Base-by-base conservation (phyloP, 2,888 invertebrate genomes). In the Hydrotaea diabolus region DNA sequence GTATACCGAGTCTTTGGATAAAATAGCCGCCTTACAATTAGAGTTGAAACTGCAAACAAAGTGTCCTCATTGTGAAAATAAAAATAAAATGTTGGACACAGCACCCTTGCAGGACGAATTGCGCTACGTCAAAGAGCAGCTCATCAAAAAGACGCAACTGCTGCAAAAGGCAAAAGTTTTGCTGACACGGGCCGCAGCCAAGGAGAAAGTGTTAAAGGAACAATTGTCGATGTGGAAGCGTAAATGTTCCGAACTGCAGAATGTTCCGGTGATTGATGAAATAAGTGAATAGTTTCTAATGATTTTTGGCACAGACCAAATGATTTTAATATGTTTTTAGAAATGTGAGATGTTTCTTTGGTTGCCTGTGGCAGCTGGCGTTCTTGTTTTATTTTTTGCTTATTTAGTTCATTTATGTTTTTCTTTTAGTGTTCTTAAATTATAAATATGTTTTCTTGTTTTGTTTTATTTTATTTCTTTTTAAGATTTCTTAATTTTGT, bases 151-250 rank as follows among this genome's bases (percentile, higher is more conserved):
- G 89, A 93, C 94, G 0, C 93, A 94, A 84, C 91, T 95, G 26
- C 88, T 95, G 83, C 94, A 94, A 86, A 95, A 94, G 90, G 95
- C 95, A 0, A 95, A 95, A 90, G 93, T 94, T 13, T 90, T 95
- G 71, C 88, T 95, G 72, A 94, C 95, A 55, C 93, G 94, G 74
- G 95, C 95, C 5, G 95, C 95, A 0, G 92, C 93, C 11, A 95
- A 95, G 88, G 95, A 95, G 88, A 95, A 95, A 87, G 92, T 93
- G 15, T 91, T 95, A 53, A 92, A 94, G 36, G 94, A 94, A 87
- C 94, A 94, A 85, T 79, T 92, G 0, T 82, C 88, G 7, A 80
- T 90, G 64, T 92, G 92, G 92, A 93, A 93, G 59, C 90, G 92
- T 36, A 92, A 92, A 84, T 92, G 92, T 77, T 92, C 91, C 0